phyloP scores from a whole-genome alignment of 53 echinoderm and acorn worm species.

The Henricia sp. region DNA sequence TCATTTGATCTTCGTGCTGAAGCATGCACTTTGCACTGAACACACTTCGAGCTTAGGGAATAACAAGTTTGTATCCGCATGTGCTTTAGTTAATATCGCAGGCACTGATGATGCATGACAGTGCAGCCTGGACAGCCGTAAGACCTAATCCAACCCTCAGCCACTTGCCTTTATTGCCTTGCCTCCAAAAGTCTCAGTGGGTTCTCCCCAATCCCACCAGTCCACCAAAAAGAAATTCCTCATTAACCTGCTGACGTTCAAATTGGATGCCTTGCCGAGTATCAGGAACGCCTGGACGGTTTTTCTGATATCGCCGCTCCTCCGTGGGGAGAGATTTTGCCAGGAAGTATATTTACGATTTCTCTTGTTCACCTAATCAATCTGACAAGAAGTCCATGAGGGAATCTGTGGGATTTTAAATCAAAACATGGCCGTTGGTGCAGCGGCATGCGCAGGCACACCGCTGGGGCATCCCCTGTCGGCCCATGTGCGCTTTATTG shows the following conservation, averaged over 20 bases:
- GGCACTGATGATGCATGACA: slow-evolving; percentile 28
- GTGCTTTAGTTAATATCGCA: slow-evolving; percentile 49
- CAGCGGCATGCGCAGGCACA: slow-evolving; percentile 45
- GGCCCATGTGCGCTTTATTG: slow-evolving; percentile 23
- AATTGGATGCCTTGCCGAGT: slow-evolving; percentile 34
- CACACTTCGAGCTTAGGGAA: slow-evolving; percentile 13
- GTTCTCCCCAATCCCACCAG: neutral
- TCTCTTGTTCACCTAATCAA: slow-evolving; percentile 69
- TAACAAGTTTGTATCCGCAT: slow-evolving; percentile 47
- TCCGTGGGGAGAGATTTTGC: slow-evolving; percentile 47
- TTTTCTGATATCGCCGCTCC: slow-evolving; percentile 61
- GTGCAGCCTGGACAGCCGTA: slow-evolving; percentile 11
- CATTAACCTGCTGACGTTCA: slow-evolving; percentile 43
- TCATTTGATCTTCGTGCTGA: neutral
- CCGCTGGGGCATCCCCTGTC: slow-evolving; percentile 29
- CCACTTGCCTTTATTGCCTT: slow-evolving; percentile 20
- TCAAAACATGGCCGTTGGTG: slow-evolving; percentile 45
- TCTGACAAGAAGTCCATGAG: slow-evolving; percentile 54
- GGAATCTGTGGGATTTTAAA: slow-evolving; percentile 61
- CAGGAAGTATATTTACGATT: slow-evolving; percentile 57
- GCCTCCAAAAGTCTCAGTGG: slow-evolving; percentile 41
- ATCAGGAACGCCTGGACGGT: slow-evolving; percentile 35
- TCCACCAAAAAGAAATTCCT: slow-evolving; percentile 28
- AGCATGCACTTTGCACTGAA: slow-evolving; percentile 9
- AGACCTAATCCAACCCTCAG: neutral